Evolutionary conservation across 2,113 vertebrate species (phyloP).

Genomic region (Murina feae): DNA sequence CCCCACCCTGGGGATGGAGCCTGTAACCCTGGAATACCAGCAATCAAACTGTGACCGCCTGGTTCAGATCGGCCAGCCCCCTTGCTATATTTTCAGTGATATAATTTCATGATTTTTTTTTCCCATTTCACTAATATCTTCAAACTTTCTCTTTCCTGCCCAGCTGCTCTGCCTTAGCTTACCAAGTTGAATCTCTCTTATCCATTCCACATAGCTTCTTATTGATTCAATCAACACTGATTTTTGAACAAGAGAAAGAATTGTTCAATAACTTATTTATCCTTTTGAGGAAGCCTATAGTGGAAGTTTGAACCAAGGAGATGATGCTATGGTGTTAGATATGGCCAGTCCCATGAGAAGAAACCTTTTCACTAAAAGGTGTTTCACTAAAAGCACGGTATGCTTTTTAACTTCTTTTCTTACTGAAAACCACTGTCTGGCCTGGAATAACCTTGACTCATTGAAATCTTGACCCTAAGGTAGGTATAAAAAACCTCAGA

Average conservation of each 20-base stretch:
- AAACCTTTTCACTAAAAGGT: background rate
- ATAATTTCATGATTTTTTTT: background rate
- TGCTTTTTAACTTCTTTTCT: background rate
- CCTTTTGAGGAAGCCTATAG: background rate
- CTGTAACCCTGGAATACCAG: no score
- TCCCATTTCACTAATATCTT: background rate
- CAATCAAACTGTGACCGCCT: no score
- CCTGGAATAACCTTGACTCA: background rate
- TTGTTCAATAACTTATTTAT: background rate
- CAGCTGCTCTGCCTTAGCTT: background rate
- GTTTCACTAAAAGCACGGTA: background rate
- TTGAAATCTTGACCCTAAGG: background rate
- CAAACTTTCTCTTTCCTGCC: background rate
- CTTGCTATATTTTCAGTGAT: background rate
- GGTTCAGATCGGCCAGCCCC: no score
- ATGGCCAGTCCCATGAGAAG: background rate
- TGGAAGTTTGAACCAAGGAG: background rate
- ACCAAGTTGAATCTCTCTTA: background rate
- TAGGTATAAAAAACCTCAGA: background rate
- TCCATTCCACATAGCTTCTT: background rate
- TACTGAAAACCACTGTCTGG: background rate
- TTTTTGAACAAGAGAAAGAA: background rate
- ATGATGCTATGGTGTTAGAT: background rate
- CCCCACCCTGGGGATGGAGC: no score
- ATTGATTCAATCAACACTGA: background rate